Base-by-base conservation (phyloP, 2,888 invertebrate species). In the Clepsis dumicolana region DNA sequence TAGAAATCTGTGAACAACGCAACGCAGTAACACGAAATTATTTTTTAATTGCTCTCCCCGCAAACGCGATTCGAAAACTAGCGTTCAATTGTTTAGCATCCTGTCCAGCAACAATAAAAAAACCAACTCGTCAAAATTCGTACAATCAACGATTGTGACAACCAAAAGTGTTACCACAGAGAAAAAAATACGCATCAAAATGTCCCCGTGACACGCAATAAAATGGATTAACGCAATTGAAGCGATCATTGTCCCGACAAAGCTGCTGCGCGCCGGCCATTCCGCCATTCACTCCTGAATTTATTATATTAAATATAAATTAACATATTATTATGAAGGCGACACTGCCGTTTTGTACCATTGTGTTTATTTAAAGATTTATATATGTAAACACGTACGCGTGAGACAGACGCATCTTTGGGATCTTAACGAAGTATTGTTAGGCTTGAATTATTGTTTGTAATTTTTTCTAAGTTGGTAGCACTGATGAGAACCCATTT, bases 261-360 rank as follows among this genome's bases (percentile, higher is more conserved):
- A 60, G 61, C 61, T 65, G 61, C 48, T 38, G 65, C 29, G 61
- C 53, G 61, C 48, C 65, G 65, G 70, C 57, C 62, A 65, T 70
- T 65, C 65, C 65, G 41, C 60, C 60, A 61, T 65, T 70, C 61
- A 56, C 50, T 65, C 41, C 62, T 57, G 70, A 70, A 70, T 70
- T 70, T 70, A 70, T 70, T 67, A 67, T 67, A 70, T 67, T 67
- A 70, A 70, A 70, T 70, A 70, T 70, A 67, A 70, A 70, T 70
- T 70, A 70, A 70, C 67, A 70, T 70, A 70, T 67, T 67, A 70
- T 61, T 60, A 65, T 61, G 59, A 63, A 65, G 53, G 65, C 65
- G 61, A 65, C 65, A 65, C 65, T 65, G 60, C 60, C 64, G 70
- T 67, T 67, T 67, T 67, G 67, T 67, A 67, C 62, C 62, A 67